Percentiles rank a stretch among this genome's conserved stretches.
Conservation (phyloP, 2,113 vertebrate genomes). For the Hydropotes inermis region DNA sequence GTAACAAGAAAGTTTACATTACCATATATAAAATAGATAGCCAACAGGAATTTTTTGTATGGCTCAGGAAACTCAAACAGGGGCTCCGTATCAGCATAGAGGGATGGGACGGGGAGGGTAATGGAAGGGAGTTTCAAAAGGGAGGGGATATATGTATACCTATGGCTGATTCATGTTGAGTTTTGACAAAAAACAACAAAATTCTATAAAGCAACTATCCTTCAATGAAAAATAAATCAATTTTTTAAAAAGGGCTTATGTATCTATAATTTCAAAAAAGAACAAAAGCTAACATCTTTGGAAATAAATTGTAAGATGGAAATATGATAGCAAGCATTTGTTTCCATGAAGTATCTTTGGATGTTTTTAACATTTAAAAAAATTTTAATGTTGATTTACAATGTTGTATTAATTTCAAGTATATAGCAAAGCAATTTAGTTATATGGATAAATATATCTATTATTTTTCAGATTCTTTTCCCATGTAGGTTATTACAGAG, state of each 20-base stretch:
- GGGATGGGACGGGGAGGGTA: background rate
- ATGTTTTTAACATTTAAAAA: background rate
- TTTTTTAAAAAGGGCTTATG: background rate
- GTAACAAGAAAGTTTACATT: background rate
- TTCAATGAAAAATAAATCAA: background rate
- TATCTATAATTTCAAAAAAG: conserved; percentile 6
- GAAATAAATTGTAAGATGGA: conserved; percentile 34
- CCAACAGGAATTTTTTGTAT: background rate
- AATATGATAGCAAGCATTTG: conserved; percentile 41
- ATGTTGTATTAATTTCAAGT: background rate
- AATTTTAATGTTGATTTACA: background rate
- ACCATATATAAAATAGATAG: background rate
- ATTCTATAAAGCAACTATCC: background rate
- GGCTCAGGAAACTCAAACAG: background rate
- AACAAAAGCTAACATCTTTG: conserved; percentile 41
- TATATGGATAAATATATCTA: background rate
- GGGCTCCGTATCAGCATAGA: background rate
- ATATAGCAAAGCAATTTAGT: background rate
- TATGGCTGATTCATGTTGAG: background rate
- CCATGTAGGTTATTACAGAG: background rate
- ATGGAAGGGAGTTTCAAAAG: background rate
- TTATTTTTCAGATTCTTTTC: background rate
- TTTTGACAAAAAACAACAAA: background rate
- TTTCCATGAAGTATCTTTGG: conserved; percentile 38
- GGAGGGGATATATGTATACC: background rate